A percentile compares a stretch with the other conserved stretches of the same genome.
Evolutionary conservation across 2,113 vertebrate species (phyloP).

Genomic region (Mesocricetus auratus): DNA sequence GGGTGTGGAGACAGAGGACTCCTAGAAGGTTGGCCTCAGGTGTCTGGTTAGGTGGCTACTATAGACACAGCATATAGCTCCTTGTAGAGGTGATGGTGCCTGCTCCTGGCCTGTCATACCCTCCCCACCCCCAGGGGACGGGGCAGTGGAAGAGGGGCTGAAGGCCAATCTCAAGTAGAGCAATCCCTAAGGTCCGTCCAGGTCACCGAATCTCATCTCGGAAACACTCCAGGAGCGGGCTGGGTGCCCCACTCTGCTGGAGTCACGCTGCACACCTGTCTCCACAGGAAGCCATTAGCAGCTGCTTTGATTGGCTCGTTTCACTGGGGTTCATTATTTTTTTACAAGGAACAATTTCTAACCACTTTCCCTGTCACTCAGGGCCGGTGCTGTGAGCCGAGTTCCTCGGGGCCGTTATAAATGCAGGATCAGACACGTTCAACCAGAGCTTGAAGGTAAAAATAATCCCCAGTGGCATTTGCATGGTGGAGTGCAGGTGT

Average conservation of each 20-base stretch:
- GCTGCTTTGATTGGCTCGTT: constrained; percentile 70
- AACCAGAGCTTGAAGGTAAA: constrained; percentile 57
- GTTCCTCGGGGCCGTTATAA: constrained; percentile 49
- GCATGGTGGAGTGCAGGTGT: not conserved
- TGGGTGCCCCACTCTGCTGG: accelerated
- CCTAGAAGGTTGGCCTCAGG: accelerated
- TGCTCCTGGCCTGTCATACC: accelerated
- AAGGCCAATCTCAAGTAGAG: not conserved
- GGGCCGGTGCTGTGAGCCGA: constrained; percentile 16
- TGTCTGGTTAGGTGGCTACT: accelerated
- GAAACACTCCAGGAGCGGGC: not conserved
- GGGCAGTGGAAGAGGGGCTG: accelerated
- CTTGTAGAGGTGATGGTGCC: accelerated
- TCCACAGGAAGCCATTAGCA: constrained; percentile 15
- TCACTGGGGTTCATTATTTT: constrained; percentile 66
- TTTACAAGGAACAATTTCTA: constrained; percentile 76
- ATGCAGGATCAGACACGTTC: constrained; percentile 58
- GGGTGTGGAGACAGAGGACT: accelerated
- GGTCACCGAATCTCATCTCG: accelerated
- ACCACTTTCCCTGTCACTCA: constrained; percentile 80
- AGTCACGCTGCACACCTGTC: constrained; percentile 42
- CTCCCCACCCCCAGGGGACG: not conserved
- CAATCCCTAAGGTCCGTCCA: accelerated
- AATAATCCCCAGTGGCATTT: not conserved
- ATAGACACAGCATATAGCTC: not conserved